A percentile compares a stretch with the other conserved stretches of the same genome.
These are phyloP conservation scores for Lutraria rhynchaena DNA, from an alignment of 1,140 invertebrate genomes.

Conservation along the genomic window DNA sequence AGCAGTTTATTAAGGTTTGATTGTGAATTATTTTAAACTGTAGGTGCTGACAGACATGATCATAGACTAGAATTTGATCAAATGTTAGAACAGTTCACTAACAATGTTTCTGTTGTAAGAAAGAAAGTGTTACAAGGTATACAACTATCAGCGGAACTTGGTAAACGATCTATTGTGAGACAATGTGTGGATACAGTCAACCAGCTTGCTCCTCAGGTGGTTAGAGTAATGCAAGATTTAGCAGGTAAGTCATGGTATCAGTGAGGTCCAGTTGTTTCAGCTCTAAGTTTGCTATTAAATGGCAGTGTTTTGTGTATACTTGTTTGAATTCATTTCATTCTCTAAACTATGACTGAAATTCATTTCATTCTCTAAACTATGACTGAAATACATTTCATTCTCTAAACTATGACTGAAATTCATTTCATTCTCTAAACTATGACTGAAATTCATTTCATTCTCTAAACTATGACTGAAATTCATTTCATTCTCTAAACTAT, in stretches of 20 bases:
- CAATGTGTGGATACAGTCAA: conserved; percentile 46
- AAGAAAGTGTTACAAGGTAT: conserved; percentile 43
- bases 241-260: conserved; percentile 24
- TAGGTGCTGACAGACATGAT: conserved; percentile 6
- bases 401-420: neutral
- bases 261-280: neutral
- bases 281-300: no score
- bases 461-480: no score
- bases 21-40: no score
- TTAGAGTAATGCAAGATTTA: conserved; percentile 14
- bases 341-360: neutral
- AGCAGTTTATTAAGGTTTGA: no score
- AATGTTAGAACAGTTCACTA: conserved; percentile 14
- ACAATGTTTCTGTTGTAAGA: conserved; percentile 4
- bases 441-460: no score
- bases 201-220: conserved; percentile 25
- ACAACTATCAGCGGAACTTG: conserved; percentile 48
- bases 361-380: neutral
- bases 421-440: no score
- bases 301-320: no score
- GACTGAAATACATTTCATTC: neutral
- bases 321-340: neutral
- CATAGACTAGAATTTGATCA: conserved; percentile 2
- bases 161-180: conserved; percentile 33
- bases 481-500: no score